Base-by-base conservation (phyloP, 1,140 invertebrate genomes). In the Adelges cooleyi region DNA sequence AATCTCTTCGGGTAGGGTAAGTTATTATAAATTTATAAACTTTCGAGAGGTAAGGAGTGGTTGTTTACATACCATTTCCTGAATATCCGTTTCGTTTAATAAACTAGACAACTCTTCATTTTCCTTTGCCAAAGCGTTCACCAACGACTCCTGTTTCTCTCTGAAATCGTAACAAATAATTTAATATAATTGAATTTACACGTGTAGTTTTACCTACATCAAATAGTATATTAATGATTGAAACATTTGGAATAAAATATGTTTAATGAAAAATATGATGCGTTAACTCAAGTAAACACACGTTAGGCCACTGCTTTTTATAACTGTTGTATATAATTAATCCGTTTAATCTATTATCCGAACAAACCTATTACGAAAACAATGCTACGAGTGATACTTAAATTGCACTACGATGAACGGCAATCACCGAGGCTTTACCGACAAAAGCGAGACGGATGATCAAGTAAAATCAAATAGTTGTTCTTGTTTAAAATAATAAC, bases 71-170 rank as follows among this genome's bases (percentile, higher is more conserved):
- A 62, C 56, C 56, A 62, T 62, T 8, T 33, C 18, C 33, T 48
- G 42, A 48, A 62, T 25, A 29, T 62, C 56, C n/a, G 40, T 29
- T 48, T 48, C 56, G 22, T 62, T 48, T 48, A 62, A 22, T 33
- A 62, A 46, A 18, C 15, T 13, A 11, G 42, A 48, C 0, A 62
- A 6, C 46, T 62, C 56, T 62, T 62, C 42, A 48, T 48, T 62
- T 62, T 62, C 56, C 33, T 48, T 48, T 1, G 9, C 11, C 23
- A 62, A 13, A 29, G 15, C 17, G 22, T 18, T 13, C 33, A 62
- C 33, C 8, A 62, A 9, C 8, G 13, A 48, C 9, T 62, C 29
- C 9, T 62, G 56, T 29, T 62, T 62, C 15, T 0, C 56, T 29
- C 56, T 62, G 33, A 23, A 62, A 48, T n/a, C n/a, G 10, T 22